Evolutionary conservation across 2,797 vertebrate species (phyloP), one percentile per base, ranked within the genome.

Genomic region (Schizothorax lantsangensis): DNA sequence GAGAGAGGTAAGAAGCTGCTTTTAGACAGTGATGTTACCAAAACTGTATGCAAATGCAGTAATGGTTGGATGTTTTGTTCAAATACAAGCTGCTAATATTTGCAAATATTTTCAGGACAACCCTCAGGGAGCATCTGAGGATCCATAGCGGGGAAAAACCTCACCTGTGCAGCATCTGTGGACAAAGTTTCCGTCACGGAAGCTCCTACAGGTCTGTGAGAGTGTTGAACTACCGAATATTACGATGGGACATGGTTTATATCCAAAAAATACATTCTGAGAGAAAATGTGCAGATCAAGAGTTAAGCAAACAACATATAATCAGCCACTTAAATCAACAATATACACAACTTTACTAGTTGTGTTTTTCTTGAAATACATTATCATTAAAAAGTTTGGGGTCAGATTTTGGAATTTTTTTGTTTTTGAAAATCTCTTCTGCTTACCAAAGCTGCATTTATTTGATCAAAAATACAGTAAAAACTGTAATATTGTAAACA

Each of bases 121-220:
- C 98, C 5, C 92, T 99, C 88, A 97, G 96, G 91, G 98, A 99
- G 90, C 98, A 99, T 92, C 85, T 98, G 93, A 95, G 98, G 92
- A 99, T 99, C 92, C 98, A 99, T 91, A 99, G 98, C 38, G 98
- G 98, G 88, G 98, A 99, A 91, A 99, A 99, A 64, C 98, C 98
- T 90, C 97, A 99, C 90, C 96, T 99, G 38, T 99, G 98, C 89
- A 99, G 97, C 88, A 99, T 99, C 90, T 99, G 98, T 88, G 98
- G 98, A 12, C 98, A 99, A 88, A 99, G 97, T 92, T 99, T 99
- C 92, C 97, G 98, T 69, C 98, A 99, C 68, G 97, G 97, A 88
- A 99, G 98, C 91, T 99, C 98, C 23, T 99, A 99, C 93, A 98
- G 98, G 98, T 99, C 30, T 72, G 84, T n/a, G n/a, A 80, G 72